Percentiles rank a stretch among this genome's conserved stretches.
Conservation (phyloP, 2,113 vertebrate species). For the Cepphus grylle region DNA sequence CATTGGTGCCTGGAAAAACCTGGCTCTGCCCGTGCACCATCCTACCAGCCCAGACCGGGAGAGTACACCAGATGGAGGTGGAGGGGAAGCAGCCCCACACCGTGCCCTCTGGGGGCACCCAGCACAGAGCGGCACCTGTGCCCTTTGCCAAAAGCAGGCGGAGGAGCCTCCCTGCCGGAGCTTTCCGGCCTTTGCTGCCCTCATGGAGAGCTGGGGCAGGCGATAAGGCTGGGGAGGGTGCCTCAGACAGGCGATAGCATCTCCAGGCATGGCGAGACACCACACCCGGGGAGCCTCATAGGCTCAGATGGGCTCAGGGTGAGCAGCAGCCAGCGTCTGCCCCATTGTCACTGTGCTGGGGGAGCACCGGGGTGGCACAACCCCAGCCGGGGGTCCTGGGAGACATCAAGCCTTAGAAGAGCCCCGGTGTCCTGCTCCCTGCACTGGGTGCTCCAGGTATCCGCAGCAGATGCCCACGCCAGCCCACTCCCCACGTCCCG, state of each 20-base stretch:
- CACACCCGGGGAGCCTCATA: not conserved
- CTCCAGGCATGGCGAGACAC: not conserved
- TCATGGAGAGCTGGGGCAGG: slow-evolving; percentile 34
- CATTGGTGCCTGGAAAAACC: not conserved
- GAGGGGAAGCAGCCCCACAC: not conserved
- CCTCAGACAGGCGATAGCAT: not conserved
- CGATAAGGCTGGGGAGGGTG: not conserved
- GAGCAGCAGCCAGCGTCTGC: fast-evolving
- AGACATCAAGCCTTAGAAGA: not conserved
- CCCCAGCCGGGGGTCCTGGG: fast-evolving
- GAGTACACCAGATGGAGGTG: not conserved
- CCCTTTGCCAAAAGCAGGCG: not conserved
- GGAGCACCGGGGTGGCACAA: not conserved
- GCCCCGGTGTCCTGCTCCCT: fast-evolving
- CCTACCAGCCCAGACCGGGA: not conserved
- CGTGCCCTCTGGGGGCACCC: fast-evolving
- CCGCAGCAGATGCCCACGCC: fast-evolving
- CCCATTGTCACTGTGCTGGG: not conserved
- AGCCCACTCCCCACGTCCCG: not conserved
- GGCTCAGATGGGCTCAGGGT: not conserved
- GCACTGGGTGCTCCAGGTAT: fast-evolving
- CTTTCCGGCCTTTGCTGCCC: not conserved
- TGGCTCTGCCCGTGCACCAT: not conserved
- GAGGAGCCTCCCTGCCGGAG: fast-evolving
- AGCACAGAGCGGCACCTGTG: fast-evolving